A percentile compares a stretch with the other conserved stretches of the same genome.
Evolutionary conservation across 2,888 invertebrate species (phyloP).

Genomic region (Meta bourneti): DNA sequence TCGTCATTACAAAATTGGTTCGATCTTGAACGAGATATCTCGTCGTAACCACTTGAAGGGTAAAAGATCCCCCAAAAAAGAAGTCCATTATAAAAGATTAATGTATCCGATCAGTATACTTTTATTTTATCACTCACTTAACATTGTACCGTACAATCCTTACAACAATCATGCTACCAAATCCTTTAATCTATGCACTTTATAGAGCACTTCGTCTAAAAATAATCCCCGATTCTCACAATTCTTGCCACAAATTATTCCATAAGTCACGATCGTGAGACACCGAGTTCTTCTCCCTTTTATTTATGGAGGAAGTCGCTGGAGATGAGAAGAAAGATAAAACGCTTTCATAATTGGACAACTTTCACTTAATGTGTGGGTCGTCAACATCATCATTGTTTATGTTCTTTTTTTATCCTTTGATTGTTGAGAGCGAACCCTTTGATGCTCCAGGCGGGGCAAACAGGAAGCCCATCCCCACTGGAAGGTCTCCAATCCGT

Average conservation of each 20-base stretch:
- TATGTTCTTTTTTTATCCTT: not conserved
- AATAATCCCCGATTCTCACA: no score
- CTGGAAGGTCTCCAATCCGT: slow-evolving; percentile 27
- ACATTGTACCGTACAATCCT: no score
- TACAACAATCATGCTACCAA: no score
- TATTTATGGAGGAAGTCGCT: slow-evolving; percentile 42
- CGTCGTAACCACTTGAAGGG: no score
- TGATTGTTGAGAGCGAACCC: not conserved
- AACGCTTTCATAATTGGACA: slow-evolving; percentile 31
- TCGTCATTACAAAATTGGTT: no score
- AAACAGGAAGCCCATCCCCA: not conserved
- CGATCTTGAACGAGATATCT: no score
- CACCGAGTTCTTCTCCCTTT: not conserved
- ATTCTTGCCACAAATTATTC: not conserved
- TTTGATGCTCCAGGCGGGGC: slow-evolving; percentile 18
- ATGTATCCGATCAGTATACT: no score
- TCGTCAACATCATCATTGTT: slow-evolving; percentile 1
- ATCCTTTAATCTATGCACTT: no score
- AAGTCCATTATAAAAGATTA: no score
- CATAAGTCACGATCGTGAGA: not conserved
- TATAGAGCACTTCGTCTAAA: no score
- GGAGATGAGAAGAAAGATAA: not conserved
- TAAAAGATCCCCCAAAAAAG: no score
- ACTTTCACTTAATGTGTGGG: slow-evolving; percentile 41
- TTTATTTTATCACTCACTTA: no score